Evolutionary conservation across 2,797 vertebrate genomes (phyloP), one percentile per base, ranked within the genome.

Genomic region (Petrocephalus schoutedeni): DNA sequence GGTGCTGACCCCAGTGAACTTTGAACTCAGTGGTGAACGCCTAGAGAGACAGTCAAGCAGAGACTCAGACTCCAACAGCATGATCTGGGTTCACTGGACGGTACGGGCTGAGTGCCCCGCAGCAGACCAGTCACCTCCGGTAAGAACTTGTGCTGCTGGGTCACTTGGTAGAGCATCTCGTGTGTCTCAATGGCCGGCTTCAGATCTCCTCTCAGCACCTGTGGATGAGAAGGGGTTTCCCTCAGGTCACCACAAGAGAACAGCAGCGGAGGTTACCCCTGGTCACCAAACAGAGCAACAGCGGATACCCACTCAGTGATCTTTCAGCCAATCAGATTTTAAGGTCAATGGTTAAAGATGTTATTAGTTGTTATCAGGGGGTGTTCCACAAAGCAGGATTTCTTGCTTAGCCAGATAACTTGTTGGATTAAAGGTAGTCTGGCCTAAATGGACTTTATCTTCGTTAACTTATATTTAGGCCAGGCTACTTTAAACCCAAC

Each of bases 101-200:
- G 28, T 2, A n/a, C 12, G 9, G 19, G 2, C 32, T 28, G 82
- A 16, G 9, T 12, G n/a, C 32, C 10, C 53, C 9, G 6, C 23
- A 16, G 12, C 54, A 45, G 87, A 19, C 16, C 51, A 54, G 28
- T 90, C 93, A 96, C 96, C 95, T 97, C 96, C 14, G 96, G 96
- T 58, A 97, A 95, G 89, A 97, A 97, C 90, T 96, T 97, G 94
- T 97, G 96, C 91, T 96, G 95, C 91, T 96, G 96, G 59, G 96
- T 97, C 90, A 97, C 96, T 93, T 97, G 96, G 90, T 97, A 97
- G 64, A 96, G 94, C 96, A 97, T 97, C 91, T 97, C 96, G 86
- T 97, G 96, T 16, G 96, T 97, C 91, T 97, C 96, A 51, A 97
- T 97, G 87, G 96, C 96, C 45, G 96, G 96, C 89, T 96, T 96